Base-by-base conservation (phyloP, 2,888 invertebrate genomes). In the Sipha maydis region DNA sequence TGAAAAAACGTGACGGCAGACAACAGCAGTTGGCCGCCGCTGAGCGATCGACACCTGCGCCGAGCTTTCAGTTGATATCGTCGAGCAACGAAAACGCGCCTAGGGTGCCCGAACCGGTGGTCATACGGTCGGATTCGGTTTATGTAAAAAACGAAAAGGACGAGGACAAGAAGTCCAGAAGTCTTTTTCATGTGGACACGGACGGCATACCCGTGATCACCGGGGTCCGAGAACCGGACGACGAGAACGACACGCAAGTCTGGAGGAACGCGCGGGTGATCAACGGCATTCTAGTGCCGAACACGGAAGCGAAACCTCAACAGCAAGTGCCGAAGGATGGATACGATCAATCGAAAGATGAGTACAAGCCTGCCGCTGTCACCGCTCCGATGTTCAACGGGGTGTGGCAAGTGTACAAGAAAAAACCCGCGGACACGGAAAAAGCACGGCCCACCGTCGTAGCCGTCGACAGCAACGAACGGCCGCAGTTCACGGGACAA, bases 191-290 rank as follows among this genome's bases (percentile, higher is more conserved):
- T 17, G 91, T 96, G 2, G 95, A 94, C 83, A 92, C 93, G 11
- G 95, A 96, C 90, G 96, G 95, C 0, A 95, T 96, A 48, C 96
- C 96, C 0, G 94, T 97, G 83, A 95, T 97, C 78, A 95, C 96
- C 85, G 96, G 96, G 0, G 94, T 96, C 0, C 94, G 97, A 89
- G 95, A 96, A 73, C 97, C 97, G 0, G 97, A 97, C 91, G 96
- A 96, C 90, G 96, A 96, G 89, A 95, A 95, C 82, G 96, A 96
- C 91, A 95, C 95, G 41, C 96, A 96, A 91, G 95, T 95, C 0
- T 97, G 97, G 97, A 93, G 97, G 86, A 97, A 97, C 92, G 97
- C 97, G 0, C 93, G 97, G 90, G 97, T 97, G 25, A 96, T 97
- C 78, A 97, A 97, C 91, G 96, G 96, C 86, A 95, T 96, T 91